Evolutionary conservation across 2,797 vertebrate species (phyloP).

Genomic region (Balearica regulorum): DNA sequence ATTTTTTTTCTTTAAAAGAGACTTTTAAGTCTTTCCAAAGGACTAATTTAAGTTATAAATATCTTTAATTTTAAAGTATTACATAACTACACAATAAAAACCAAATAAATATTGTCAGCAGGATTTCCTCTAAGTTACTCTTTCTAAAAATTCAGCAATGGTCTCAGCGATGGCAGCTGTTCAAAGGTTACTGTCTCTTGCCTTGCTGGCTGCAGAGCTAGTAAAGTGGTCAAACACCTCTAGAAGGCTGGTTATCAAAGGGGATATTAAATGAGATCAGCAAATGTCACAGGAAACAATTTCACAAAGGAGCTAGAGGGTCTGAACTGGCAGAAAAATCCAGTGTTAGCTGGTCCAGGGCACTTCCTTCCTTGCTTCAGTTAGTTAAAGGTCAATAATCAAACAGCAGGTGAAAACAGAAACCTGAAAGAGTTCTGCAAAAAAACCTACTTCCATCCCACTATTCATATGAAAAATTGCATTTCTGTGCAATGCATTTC

Average conservation of each 20-base stretch:
- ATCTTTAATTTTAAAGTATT: neutral
- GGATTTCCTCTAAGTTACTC: neutral
- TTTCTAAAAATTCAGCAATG: neutral
- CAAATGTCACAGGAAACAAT: neutral
- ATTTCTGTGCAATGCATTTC: neutral
- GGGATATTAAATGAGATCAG: neutral
- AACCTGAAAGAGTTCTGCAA: neutral
- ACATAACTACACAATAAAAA: neutral
- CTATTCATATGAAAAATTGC: neutral
- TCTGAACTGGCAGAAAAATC: neutral
- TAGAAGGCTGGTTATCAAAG: neutral
- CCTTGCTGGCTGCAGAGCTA: neutral
- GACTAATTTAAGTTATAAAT: neutral
- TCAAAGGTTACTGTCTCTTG: neutral
- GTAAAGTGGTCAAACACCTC: neutral
- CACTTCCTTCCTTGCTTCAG: neutral
- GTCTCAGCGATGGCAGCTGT: neutral
- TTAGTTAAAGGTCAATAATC: neutral
- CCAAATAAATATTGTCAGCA: neutral
- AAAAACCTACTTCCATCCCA: neutral
- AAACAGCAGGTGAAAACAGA: neutral
- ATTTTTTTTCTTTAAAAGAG: neutral
- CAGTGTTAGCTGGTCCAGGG: neutral
- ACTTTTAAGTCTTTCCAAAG: neutral
- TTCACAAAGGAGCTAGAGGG: neutral